A percentile compares a stretch with the other conserved stretches of the same genome.
These are phyloP conservation scores for Gnatocerus cornutus DNA, from an alignment of 2,888 invertebrate genomes.

Conservation along the genomic window DNA sequence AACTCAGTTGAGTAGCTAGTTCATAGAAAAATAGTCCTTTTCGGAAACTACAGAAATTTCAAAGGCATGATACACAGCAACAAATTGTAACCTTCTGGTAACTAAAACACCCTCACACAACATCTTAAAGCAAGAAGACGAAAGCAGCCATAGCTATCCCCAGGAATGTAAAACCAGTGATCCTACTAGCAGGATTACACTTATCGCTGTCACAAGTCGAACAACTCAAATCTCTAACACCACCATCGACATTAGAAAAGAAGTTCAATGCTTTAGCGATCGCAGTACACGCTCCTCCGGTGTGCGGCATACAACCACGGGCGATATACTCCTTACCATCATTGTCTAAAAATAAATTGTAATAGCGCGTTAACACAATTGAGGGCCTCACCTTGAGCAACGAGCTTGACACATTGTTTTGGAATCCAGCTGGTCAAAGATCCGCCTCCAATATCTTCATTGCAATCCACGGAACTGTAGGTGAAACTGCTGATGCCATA, in stretches of 20 bases:
- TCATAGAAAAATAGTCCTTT: constrained; percentile 33
- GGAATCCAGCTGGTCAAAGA: constrained; percentile 53
- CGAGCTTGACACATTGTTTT: constrained; percentile 60
- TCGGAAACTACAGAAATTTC: constrained; percentile 7
- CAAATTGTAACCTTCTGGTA: constrained; percentile 25
- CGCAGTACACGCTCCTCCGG: constrained; percentile 61
- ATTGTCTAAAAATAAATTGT: constrained; percentile 57
- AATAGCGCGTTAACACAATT: too few species aligned
- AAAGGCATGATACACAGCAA: constrained; percentile 19
- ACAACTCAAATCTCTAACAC: constrained; percentile 57
- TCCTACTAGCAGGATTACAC: constrained; percentile 63
- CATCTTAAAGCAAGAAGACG: constrained; percentile 63
- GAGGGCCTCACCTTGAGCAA: constrained; percentile 60
- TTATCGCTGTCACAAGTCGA: constrained; percentile 65
- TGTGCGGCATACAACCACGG: constrained; percentile 61
- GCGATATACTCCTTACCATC: constrained; percentile 63
- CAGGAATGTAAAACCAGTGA: constrained; percentile 57
- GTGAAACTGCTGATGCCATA: constrained; percentile 64
- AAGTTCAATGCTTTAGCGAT: constrained; percentile 60
- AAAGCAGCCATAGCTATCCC: constrained; percentile 61
- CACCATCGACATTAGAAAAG: constrained; percentile 44
- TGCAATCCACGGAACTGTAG: constrained; percentile 61
- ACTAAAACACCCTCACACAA: constrained; percentile 12
- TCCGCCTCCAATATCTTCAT: constrained; percentile 55
- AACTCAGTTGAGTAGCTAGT: background rate